Evolutionary conservation across 1,140 invertebrate species (phyloP).

Genomic region (Drosophila repletoides): DNA sequence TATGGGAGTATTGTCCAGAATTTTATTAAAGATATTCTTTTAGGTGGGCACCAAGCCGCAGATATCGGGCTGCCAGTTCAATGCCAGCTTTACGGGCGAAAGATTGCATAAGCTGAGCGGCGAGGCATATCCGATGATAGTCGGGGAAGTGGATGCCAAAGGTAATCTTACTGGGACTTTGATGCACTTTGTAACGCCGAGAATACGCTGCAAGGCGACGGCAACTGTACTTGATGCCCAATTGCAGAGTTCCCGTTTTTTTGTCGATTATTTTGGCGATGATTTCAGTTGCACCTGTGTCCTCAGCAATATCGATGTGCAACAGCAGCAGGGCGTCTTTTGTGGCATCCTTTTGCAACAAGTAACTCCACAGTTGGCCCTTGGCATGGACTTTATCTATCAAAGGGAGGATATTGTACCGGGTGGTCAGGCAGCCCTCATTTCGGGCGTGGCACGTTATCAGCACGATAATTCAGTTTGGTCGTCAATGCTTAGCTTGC

Average conservation of each 20-base stretch:
- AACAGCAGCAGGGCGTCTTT: conserved; percentile 5
- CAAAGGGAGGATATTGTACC: conserved; percentile 27
- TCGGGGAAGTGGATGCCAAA: conserved; percentile 18
- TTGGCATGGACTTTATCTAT: conserved; percentile 26
- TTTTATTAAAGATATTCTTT: no score
- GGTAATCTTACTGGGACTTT: conserved; percentile 15
- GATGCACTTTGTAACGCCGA: conserved; percentile 5
- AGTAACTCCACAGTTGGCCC: conserved; percentile 7
- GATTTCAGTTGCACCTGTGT: conserved; percentile 13
- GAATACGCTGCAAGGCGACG: conserved; percentile 7
- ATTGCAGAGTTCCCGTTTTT: background rate
- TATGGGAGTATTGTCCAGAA: no score
- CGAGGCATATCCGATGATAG: conserved; percentile 3
- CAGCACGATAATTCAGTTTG: conserved; percentile 5
- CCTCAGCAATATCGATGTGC: conserved; percentile 20
- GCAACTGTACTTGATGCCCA: background rate
- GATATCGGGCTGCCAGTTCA: conserved; percentile 1
- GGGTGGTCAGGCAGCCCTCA: conserved; percentile 2
- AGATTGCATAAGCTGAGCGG: background rate
- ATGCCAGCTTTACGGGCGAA: conserved; percentile 9
- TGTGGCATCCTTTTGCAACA: conserved; percentile 38
- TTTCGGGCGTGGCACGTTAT: conserved; percentile 29
- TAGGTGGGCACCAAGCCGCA: background rate
- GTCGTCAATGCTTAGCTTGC: conserved; percentile 24
- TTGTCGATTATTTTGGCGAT: conserved; percentile 24